Base-by-base conservation (phyloP, 2,113 vertebrate species). In the Nibea albiflora region DNA sequence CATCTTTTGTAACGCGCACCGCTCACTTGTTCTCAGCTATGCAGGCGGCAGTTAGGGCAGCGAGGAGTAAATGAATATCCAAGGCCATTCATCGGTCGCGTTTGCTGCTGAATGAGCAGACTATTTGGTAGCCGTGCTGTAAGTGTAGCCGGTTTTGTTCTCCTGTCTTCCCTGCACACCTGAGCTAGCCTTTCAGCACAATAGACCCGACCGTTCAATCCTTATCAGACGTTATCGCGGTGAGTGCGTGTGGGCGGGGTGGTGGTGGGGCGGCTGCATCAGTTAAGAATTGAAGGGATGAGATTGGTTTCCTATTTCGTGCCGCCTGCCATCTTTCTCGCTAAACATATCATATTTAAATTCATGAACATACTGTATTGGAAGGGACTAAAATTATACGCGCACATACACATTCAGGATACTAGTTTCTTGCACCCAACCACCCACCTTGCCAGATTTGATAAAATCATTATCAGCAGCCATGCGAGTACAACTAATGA, bases 401-500 rank as follows among this genome's bases (percentile, higher is more conserved):
- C 78, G 74, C 31, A 76, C 47, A 60, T 19, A 68, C 62, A 73
- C 50, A n/a, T 22, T 49, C 54, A 61, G 80, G 60, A 80, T 24
- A 22, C 74, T 64, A 15, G 22, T 75, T 65, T 76, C 61, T 58
- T 47, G 39, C 50, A 70, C 58, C 68, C 74, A 65, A 26, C 83
- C 72, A 73, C 83, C 82, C 84, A 82, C 76, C 77, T 66, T 74
- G 90, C 89, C 89, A 90, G 78, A 92, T 94, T 88, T 92, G 86
- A 94, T 93, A 58, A 92, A 90, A 92, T 93, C 89, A 88, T 92
- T 81, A 92, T 89, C 83, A 88, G 57, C 86, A 90, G 81, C 81
- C 88, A 90, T 83, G 91, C 88, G 20, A 81, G 77, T 44, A 49
- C 42, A 84, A 75, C 74, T 83, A 60, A 92, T 94, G 90, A 93